Evolutionary conservation across 2,888 invertebrate genomes (phyloP), one percentile per base, ranked within the genome.

Genomic region (Tiphia femorata): DNA sequence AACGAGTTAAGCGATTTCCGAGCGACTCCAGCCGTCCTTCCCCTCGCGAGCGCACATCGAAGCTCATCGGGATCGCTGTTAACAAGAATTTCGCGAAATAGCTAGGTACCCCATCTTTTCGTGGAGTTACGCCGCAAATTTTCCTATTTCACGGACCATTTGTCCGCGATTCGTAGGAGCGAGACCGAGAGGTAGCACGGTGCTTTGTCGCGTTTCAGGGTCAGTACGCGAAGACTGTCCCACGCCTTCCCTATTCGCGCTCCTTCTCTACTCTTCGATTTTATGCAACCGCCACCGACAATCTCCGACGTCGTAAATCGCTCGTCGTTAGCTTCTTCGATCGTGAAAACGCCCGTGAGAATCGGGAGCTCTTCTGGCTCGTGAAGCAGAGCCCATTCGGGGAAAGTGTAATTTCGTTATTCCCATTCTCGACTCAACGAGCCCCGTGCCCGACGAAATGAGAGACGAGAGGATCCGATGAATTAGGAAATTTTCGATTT

Each of bases 121-220:
- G 40, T 51, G 47, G 19, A 17, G 25, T 59, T 59, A 64, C 67
- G 64, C 67, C 61, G 60, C 52, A 55, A 66, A 67, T 69, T 72
- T 70, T 62, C 62, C 67, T 54, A 62, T 65, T 70, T 68, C 67
- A 65, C 66, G 56, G 65, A 7, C 68, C 70, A 75, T 75, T 75
- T 75, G 58, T 62, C 53, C 57, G 12, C 8, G 6, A 8, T 25
- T 6, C 25, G 6, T 40, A 21, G n/a, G 7, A 20, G 17, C 19
- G 38, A 5, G 19, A 2, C 30, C 44, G 44, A 27, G n/a, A n/a
- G n/a, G n/a, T n/a, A n/a, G n/a, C n/a, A n/a, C n/a, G n/a, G 12
- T 29, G 58, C 49, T 55, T 59, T 52, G 53, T 50, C 54, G 51
- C 51, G 42, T 41, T n/a, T 33, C 12, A 14, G 40, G 57, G 58